Percentiles rank a stretch among this genome's conserved stretches.
Evolutionary conservation across 2,888 invertebrate species (phyloP).

Genomic region (Chalcis sispes): DNA sequence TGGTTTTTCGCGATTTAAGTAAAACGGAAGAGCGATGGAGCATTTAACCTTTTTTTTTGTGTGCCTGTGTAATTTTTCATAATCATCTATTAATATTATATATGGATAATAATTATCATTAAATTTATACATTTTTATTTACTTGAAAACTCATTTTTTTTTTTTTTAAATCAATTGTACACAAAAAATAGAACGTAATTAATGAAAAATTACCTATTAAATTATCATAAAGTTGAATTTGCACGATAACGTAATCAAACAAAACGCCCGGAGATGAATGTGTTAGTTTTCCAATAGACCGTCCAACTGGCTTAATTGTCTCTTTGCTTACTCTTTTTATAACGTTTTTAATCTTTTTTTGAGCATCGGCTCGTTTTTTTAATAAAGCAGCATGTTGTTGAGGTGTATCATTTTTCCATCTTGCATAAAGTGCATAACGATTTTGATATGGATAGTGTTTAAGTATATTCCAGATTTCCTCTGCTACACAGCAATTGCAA

Average conservation of each 20-base stretch:
- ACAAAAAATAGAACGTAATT: background rate
- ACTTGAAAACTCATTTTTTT: slow-evolving; percentile 13
- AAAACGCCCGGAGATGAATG: slow-evolving; percentile 97
- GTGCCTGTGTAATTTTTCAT: no score
- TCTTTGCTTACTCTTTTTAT: slow-evolving; percentile 99
- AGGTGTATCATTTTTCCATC: slow-evolving; percentile 96
- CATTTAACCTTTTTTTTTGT: no score
- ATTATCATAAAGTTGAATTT: slow-evolving; percentile 96
- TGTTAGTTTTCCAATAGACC: slow-evolving; percentile 96
- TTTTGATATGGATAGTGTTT: slow-evolving; percentile 91
- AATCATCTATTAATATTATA: no score
- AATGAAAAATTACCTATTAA: slow-evolving; percentile 81
- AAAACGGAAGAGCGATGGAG: no score
- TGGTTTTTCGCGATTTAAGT: no score
- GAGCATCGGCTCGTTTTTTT: slow-evolving; percentile 89
- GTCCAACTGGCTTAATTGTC: slow-evolving; percentile 97
- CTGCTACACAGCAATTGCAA: slow-evolving; percentile 96
- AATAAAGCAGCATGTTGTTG: slow-evolving; percentile 89
- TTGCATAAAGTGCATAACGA: slow-evolving; percentile 90
- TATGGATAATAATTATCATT: no score
- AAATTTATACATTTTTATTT: slow-evolving; percentile 13
- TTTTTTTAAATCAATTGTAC: background rate
- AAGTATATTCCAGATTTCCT: slow-evolving; percentile 96
- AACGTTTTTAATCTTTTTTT: slow-evolving; percentile 95
- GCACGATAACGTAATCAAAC: slow-evolving; percentile 93